Evolutionary conservation across 35 echinoderm and acorn worm species (phyloP).

Genomic region (Stichopus chloronotus): DNA sequence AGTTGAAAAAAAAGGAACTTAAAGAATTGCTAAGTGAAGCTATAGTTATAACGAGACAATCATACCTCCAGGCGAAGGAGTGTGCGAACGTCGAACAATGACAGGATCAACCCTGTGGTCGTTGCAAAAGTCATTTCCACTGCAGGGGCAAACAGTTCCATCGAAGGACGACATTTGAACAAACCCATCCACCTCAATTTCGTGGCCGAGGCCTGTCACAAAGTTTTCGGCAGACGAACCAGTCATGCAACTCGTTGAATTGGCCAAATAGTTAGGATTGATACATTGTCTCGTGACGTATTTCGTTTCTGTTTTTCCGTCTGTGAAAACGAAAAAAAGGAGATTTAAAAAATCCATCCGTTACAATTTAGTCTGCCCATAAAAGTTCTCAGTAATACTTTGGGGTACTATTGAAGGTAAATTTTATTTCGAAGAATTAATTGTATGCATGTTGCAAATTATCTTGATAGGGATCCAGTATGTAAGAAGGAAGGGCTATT

Average conservation of each 20-base stretch:
- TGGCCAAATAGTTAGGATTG: not conserved
- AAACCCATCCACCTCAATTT: not conserved
- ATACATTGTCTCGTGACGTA: not conserved
- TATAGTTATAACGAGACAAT: no score
- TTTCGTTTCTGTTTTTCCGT: not conserved
- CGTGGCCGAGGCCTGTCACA: not conserved
- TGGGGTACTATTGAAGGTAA: not conserved
- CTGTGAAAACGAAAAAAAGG: not conserved
- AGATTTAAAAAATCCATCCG: no score
- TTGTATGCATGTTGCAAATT: no score
- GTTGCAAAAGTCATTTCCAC: not conserved
- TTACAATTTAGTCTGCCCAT: not conserved
- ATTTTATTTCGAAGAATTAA: not conserved
- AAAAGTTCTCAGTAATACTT: not conserved
- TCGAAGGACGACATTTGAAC: not conserved
- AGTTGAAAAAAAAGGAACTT: no score
- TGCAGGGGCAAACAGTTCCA: conserved; percentile 18
- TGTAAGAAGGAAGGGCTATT: not conserved
- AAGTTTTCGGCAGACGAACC: not conserved
- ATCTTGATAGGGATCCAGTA: no score
- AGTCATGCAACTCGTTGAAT: not conserved
- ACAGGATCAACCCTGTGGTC: not conserved
- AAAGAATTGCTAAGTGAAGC: no score
- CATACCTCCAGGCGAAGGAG: not conserved
- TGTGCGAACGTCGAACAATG: not conserved